Evolutionary conservation across 2,888 invertebrate species (phyloP).

Genomic region (Panopea generosa): DNA sequence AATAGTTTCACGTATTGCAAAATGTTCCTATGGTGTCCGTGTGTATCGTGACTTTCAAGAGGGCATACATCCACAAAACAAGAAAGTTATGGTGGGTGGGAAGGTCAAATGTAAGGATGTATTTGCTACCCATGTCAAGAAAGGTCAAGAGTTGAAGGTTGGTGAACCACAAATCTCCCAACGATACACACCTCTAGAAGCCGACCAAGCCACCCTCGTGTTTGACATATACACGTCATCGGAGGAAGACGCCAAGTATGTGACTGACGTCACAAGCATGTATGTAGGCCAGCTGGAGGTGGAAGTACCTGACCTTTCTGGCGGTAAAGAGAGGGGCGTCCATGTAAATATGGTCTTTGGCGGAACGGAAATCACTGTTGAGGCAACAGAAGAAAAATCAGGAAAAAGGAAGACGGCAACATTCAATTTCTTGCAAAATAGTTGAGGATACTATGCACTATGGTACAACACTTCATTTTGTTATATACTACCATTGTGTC

Average conservation of each 20-base stretch:
- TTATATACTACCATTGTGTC: too few relatives aligned
- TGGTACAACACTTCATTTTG: too few relatives aligned
- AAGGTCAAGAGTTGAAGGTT: slow-evolving; percentile 57
- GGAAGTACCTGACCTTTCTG: slow-evolving; percentile 41
- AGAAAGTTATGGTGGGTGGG: slow-evolving; percentile 50
- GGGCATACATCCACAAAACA: slow-evolving; percentile 45
- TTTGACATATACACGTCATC: slow-evolving; percentile 62
- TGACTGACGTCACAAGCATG: slow-evolving; percentile 53
- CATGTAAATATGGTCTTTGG: slow-evolving; percentile 63
- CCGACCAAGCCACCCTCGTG: slow-evolving; percentile 52
- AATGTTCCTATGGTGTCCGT: slow-evolving; percentile 63
- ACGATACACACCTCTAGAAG: slow-evolving; percentile 53
- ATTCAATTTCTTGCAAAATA: slow-evolving; percentile 47
- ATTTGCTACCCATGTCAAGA: slow-evolving; percentile 62
- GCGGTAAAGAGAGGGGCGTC: slow-evolving; percentile 58
- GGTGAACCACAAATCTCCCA: slow-evolving; percentile 53
- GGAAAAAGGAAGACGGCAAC: slow-evolving; percentile 44
- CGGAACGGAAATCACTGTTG: slow-evolving; percentile 65
- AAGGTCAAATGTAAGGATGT: slow-evolving; percentile 59
- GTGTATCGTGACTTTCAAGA: slow-evolving; percentile 53
- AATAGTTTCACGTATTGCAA: slow-evolving; percentile 60
- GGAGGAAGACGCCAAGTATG: slow-evolving; percentile 54
- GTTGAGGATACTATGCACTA: too few relatives aligned
- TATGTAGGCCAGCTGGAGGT: slow-evolving; percentile 64
- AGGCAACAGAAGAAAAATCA: slow-evolving; percentile 54